phyloP scores from a whole-genome alignment of 2,888 invertebrate genomes.

The Parapristionchus giblindavisi region DNA sequence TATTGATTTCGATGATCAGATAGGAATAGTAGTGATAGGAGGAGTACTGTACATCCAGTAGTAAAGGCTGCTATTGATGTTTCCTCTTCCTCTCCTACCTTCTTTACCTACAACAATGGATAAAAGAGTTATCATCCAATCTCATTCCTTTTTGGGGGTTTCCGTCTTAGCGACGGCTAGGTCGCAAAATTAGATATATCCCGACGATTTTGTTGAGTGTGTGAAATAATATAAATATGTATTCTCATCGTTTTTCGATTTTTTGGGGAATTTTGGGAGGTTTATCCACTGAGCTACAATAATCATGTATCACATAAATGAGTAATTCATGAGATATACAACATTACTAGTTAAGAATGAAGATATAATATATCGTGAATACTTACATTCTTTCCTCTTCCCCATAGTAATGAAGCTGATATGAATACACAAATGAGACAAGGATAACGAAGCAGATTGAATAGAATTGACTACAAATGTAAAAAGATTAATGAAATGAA shows the following conservation, averaged over 20 bases:
- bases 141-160: too few species aligned
- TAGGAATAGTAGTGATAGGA: constrained; percentile 21
- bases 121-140: background rate
- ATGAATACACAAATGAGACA: constrained; percentile 31
- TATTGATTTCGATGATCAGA: constrained; percentile 29
- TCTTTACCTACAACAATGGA: background rate
- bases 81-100: background rate
- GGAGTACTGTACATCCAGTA: constrained; percentile 9
- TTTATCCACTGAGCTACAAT: too few species aligned
- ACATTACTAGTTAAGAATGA: too few species aligned
- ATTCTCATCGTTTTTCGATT: too few species aligned
- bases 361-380: too few species aligned
- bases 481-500: background rate
- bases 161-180: too few species aligned
- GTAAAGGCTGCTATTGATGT: background rate
- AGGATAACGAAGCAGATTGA: constrained; percentile 32
- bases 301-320: too few species aligned
- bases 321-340: too few species aligned
- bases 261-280: background rate
- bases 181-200: too few species aligned
- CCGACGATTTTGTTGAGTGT: too few species aligned
- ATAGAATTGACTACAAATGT: constrained; percentile 13
- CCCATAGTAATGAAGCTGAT: constrained; percentile 15
- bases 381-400: constrained; percentile 28
- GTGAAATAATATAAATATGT: too few species aligned